Conservation (phyloP, 92 coral and sea anemone genomes). For the Zoanthus solanderi region DNA sequence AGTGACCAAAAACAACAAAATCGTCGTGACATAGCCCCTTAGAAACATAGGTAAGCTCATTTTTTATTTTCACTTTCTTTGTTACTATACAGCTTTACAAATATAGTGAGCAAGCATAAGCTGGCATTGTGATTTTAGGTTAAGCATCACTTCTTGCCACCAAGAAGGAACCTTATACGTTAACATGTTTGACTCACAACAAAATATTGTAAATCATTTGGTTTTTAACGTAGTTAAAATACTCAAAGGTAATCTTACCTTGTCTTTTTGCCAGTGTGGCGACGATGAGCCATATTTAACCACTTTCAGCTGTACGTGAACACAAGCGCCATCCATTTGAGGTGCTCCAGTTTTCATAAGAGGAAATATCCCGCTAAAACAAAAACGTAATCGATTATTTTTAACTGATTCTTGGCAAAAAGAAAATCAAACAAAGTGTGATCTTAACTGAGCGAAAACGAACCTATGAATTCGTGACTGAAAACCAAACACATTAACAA, state of each 20-base stretch:
- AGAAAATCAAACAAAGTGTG: too few species aligned
- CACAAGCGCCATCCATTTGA: slow-evolving; percentile 78
- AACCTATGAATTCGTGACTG: neutral
- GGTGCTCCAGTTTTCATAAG: slow-evolving; percentile 89
- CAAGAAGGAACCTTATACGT: neutral
- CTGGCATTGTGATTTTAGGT: too few species aligned
- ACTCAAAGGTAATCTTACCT: slow-evolving; percentile 1
- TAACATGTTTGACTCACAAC: neutral
- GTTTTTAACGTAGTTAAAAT: neutral
- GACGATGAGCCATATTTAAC: slow-evolving; percentile 52
- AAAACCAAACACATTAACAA: neutral
- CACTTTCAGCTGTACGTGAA: slow-evolving; percentile 78
- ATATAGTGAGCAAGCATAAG: too few species aligned
- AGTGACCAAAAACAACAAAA: too few species aligned
- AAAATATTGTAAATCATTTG: neutral
- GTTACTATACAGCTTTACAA: too few species aligned
- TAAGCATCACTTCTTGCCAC: neutral
- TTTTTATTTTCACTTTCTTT: too few species aligned
- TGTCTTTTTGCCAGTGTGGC: slow-evolving; percentile 6
- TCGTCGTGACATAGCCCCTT: too few species aligned
- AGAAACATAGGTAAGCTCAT: too few species aligned
- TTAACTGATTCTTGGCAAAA: too few species aligned
- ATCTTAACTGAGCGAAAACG: too few species aligned
- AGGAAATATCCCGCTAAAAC: slow-evolving; percentile 81
- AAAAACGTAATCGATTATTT: neutral